A percentile compares a stretch with the other conserved stretches of the same genome.
These are phyloP conservation scores for Accipiter virgatus DNA, from an alignment of 2,113 vertebrate species.

Conservation along the genomic window DNA sequence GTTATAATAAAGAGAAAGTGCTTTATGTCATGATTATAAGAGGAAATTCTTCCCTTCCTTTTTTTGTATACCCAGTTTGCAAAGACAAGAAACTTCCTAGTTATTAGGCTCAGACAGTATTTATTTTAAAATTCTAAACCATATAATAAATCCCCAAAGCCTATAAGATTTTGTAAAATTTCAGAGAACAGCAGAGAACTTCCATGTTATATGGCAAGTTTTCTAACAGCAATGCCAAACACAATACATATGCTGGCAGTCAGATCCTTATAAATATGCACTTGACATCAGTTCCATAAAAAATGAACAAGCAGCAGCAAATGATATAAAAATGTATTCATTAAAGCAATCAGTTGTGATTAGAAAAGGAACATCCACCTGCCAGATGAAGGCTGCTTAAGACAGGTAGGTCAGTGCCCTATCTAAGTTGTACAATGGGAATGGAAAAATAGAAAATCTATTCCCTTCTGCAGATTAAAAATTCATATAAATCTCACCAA, in stretches of 20 bases:
- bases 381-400: background rate
- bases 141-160: background rate
- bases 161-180: background rate
- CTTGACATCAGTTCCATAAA: background rate
- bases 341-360: background rate
- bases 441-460: background rate
- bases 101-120: background rate
- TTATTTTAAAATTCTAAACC: background rate
- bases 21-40: background rate
- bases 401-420: background rate
- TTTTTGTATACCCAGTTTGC: background rate
- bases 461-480: background rate
- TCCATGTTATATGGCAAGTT: background rate
- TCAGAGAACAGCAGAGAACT: background rate
- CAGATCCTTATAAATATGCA: background rate
- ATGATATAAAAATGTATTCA: background rate
- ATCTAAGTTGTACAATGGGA: background rate
- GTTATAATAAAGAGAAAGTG: background rate
- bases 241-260: background rate
- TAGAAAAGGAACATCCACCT: background rate
- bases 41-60: background rate
- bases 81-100: background rate
- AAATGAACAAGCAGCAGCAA: background rate
- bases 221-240: background rate
- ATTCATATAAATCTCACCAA: background rate